Conservation (phyloP, 2,888 invertebrate genomes). For the Amblyjoppa proteus region DNA sequence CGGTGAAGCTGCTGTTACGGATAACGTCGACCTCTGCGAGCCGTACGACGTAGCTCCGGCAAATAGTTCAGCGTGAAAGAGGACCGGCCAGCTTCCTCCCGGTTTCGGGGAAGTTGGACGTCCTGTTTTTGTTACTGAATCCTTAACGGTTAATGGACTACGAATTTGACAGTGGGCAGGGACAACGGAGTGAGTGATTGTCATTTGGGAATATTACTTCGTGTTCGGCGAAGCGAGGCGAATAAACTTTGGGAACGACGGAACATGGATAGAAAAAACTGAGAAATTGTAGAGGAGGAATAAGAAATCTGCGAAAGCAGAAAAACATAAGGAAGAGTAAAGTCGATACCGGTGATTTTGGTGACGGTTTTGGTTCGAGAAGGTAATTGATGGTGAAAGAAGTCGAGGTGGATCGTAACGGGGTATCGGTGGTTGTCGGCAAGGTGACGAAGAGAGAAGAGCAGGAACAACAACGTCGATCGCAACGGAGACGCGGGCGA, state of each 20-base stretch:
- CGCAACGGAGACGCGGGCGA: conserved; percentile 64
- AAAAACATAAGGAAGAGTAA: neutral
- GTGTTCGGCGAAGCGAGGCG: conserved; percentile 18
- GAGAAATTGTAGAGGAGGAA: neutral
- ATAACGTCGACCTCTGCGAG: conserved; percentile 73
- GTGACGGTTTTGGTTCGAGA: conserved; percentile 5
- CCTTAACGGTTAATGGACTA: neutral
- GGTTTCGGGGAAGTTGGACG: conserved; percentile 66
- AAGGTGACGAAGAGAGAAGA: conserved; percentile 53
- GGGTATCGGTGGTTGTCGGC: conserved; percentile 51
- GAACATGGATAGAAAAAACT: neutral
- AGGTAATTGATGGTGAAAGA: conserved; percentile 62
- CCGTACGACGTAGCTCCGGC: conserved; percentile 68
- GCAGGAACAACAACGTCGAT: conserved; percentile 51
- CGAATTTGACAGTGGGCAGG: conserved; percentile 11
- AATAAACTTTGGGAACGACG: conserved; percentile 7
- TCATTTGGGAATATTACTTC: conserved; percentile 16
- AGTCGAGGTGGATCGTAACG: conserved; percentile 51
- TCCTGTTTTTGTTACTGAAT: conserved; percentile 50
- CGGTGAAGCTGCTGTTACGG: conserved; percentile 69
- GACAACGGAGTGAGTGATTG: neutral
- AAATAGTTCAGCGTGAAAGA: conserved; percentile 59
- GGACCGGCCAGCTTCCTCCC: conserved; percentile 69
- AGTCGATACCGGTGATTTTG: conserved; percentile 18
- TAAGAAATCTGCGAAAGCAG: neutral